phyloP scores from a whole-genome alignment of 2,888 invertebrate species.

The Serripes groenlandicus region DNA sequence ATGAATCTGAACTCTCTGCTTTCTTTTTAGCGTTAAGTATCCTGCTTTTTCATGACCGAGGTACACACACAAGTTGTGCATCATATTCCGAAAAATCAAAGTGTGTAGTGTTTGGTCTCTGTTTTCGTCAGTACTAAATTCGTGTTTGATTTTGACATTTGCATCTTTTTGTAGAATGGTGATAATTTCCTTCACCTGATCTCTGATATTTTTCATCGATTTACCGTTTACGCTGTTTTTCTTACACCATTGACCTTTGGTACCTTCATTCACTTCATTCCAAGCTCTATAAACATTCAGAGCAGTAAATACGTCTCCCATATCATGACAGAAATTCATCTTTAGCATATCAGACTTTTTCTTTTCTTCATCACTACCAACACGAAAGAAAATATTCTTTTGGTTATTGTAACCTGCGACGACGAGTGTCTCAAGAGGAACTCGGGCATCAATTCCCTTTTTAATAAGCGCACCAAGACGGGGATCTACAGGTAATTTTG shows the following conservation, averaged over 20 bases:
- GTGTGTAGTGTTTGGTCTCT: slow-evolving; percentile 63
- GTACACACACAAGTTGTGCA: slow-evolving; percentile 74
- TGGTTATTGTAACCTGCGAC: slow-evolving; percentile 80
- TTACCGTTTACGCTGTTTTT: slow-evolving; percentile 85
- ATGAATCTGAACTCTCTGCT: slow-evolving; percentile 76
- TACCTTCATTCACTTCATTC: slow-evolving; percentile 71
- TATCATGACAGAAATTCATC: slow-evolving; percentile 76
- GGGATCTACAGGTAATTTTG: slow-evolving; percentile 83
- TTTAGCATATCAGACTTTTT: slow-evolving; percentile 76
- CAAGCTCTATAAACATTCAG: slow-evolving; percentile 80
- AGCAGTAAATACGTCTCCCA: slow-evolving; percentile 81
- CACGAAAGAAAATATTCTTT: slow-evolving; percentile 83
- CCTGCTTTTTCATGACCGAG: slow-evolving; percentile 79
- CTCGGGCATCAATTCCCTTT: slow-evolving; percentile 69
- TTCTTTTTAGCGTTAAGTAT: slow-evolving; percentile 69
- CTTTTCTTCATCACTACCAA: slow-evolving; percentile 75
- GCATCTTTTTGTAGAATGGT: slow-evolving; percentile 72
- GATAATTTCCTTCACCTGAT: slow-evolving; percentile 74
- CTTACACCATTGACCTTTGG: slow-evolving; percentile 81
- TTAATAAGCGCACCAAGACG: slow-evolving; percentile 77
- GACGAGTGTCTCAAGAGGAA: slow-evolving; percentile 78
- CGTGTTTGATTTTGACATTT: slow-evolving; percentile 50
- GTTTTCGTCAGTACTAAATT: slow-evolving; percentile 52
- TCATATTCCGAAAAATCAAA: slow-evolving; percentile 75
- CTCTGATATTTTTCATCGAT: slow-evolving; percentile 77